These are phyloP conservation scores for Phylloscopus trochiloides DNA, from an alignment of 2,113 vertebrate species.

Conservation along the genomic window DNA sequence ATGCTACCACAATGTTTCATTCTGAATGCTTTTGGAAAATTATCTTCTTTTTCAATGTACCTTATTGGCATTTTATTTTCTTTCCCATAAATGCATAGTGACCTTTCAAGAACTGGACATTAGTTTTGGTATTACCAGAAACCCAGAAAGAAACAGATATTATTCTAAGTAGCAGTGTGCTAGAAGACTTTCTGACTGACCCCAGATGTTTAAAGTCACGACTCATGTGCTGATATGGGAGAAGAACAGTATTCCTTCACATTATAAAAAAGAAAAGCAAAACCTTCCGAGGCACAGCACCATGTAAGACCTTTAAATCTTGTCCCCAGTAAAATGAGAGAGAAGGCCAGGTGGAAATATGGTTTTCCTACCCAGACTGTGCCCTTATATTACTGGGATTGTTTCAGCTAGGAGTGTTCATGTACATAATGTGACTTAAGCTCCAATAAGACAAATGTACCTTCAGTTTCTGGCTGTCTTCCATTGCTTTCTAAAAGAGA, in stretches of 20 bases:
- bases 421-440: background rate
- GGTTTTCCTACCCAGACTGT: background rate
- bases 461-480: background rate
- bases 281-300: background rate
- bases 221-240: rapidly evolving
- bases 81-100: background rate
- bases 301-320: background rate
- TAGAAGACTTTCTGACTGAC: background rate
- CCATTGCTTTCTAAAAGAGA: background rate
- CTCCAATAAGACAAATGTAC: background rate
- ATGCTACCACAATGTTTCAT: background rate
- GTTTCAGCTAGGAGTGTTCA: background rate
- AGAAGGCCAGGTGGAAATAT: background rate
- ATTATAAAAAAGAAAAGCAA: background rate
- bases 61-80: background rate
- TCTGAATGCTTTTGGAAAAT: background rate
- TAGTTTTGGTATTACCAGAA: background rate
- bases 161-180: background rate
- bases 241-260: background rate
- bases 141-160: background rate
- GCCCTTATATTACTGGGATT: background rate
- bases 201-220: background rate
- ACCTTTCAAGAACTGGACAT: slow-evolving; percentile 1
- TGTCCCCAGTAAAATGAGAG: background rate
- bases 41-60: background rate